phyloP scores from a whole-genome alignment of 2,113 vertebrate genomes.

The Cyprinodon brontotheroides region DNA sequence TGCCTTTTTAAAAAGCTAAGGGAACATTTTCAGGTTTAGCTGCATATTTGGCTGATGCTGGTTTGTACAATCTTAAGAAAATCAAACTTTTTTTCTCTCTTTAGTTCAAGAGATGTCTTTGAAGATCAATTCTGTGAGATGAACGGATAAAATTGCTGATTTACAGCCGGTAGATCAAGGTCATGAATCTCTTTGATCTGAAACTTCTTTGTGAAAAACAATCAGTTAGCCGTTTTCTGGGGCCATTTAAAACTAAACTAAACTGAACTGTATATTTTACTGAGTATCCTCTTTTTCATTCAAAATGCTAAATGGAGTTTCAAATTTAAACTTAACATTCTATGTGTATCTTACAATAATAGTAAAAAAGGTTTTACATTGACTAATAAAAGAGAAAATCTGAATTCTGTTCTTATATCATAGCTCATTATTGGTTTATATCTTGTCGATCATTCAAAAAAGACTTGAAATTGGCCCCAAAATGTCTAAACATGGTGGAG shows the following conservation, averaged over 20 bases:
- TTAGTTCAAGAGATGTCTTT: not conserved
- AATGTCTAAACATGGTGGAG: too few relatives aligned
- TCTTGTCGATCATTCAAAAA: not conserved
- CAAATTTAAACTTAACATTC: not conserved
- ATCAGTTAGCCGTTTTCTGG: not conserved
- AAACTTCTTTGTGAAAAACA: not conserved
- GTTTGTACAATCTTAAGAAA: not conserved
- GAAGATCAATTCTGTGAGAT: not conserved
- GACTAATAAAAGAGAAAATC: not conserved
- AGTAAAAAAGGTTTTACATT: not conserved
- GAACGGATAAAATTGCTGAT: too few relatives aligned
- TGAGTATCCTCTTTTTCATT: not conserved
- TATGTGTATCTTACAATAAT: not conserved
- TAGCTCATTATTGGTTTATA: not conserved
- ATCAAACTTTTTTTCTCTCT: not conserved
- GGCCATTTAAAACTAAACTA: not conserved
- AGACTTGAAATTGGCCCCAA: not conserved
- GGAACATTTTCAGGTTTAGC: constrained; percentile 67
- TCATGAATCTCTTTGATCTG: not conserved
- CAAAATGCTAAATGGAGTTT: not conserved
- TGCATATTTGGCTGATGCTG: constrained; percentile 30
- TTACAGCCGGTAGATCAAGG: not conserved
- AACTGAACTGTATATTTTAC: not conserved
- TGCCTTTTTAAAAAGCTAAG: constrained; percentile 41
- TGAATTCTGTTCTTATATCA: not conserved